These are phyloP conservation scores for Diuraphis noxia DNA, from an alignment of 1,140 invertebrate species.

Conservation along the genomic window DNA sequence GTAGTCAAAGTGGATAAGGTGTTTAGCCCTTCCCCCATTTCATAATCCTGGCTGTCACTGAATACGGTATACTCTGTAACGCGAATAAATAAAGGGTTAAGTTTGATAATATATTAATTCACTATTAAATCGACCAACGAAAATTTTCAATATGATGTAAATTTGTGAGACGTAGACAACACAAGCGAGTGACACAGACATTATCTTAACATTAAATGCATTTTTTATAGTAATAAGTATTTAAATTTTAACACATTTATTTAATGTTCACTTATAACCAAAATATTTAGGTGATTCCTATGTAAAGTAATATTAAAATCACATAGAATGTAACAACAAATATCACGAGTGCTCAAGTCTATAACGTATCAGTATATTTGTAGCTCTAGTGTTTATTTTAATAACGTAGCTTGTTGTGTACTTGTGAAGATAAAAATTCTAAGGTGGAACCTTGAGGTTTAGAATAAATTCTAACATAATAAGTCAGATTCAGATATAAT, in stretches of 20 bases:
- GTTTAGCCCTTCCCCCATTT: too few species aligned
- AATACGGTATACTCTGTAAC: too few species aligned
- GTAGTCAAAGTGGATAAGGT: too few species aligned
- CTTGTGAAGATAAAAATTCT: slow-evolving; percentile 14
- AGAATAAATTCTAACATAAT: not conserved
- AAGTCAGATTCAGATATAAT: not conserved
- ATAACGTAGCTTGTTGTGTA: not conserved
- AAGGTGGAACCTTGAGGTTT: not conserved
- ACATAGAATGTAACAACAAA: not conserved
- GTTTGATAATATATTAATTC: not conserved
- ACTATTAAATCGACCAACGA: not conserved
- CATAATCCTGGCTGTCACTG: too few species aligned
- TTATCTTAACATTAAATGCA: not conserved
- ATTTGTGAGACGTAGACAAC: too few species aligned
- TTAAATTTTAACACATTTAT: not conserved
- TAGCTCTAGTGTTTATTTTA: not conserved
- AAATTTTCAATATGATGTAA: too few species aligned
- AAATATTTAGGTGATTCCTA: not conserved
- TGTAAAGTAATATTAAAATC: not conserved
- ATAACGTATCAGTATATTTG: not conserved
- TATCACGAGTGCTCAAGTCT: not conserved
- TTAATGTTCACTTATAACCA: not conserved
- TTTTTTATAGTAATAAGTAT: not conserved
- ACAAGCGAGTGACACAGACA: not conserved
- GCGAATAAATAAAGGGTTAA: too few species aligned